phyloP scores from a whole-genome alignment of 1,140 invertebrate genomes.

The Streblospio benedicti region DNA sequence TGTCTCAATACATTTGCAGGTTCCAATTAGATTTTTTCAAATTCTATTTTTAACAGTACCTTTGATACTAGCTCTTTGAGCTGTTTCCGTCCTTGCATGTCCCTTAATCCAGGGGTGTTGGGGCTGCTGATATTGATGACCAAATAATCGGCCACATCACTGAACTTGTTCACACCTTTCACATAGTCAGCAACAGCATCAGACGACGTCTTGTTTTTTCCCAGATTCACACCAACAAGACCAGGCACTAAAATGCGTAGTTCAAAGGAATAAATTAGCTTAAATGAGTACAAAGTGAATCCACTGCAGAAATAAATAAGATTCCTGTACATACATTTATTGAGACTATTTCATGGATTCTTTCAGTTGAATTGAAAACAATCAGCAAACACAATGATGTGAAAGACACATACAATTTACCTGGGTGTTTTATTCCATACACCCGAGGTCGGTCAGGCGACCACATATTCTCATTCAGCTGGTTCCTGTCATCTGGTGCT shows the following conservation, averaged over 20 bases:
- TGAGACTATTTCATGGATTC: too few species aligned
- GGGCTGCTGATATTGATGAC: conserved; percentile 58
- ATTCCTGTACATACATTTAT: not conserved
- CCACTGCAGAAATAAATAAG: not conserved
- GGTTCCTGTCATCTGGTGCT: conserved; percentile 14
- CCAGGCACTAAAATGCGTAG: conserved; percentile 22
- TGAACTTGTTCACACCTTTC: conserved; percentile 47
- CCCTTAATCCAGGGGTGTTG: conserved; percentile 85
- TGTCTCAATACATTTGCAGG: too few species aligned
- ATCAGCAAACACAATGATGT: too few species aligned
- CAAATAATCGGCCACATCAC: conserved; percentile 49
- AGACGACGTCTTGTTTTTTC: conserved; percentile 80
- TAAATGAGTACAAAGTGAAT: not conserved
- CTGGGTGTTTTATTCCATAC: not conserved
- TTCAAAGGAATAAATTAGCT: not conserved
- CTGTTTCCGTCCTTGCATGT: conserved; percentile 70
- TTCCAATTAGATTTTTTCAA: too few species aligned
- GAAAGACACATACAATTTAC: too few species aligned
- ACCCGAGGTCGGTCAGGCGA: not conserved
- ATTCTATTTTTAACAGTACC: conserved; percentile 39
- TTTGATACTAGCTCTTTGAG: conserved; percentile 62
- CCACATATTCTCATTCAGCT: conserved; percentile 17
- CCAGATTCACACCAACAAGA: conserved; percentile 79
- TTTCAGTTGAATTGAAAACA: too few species aligned
- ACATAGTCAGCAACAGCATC: conserved; percentile 67